Base-by-base conservation (phyloP, 2,113 vertebrate species). In the Serinus canaria region DNA sequence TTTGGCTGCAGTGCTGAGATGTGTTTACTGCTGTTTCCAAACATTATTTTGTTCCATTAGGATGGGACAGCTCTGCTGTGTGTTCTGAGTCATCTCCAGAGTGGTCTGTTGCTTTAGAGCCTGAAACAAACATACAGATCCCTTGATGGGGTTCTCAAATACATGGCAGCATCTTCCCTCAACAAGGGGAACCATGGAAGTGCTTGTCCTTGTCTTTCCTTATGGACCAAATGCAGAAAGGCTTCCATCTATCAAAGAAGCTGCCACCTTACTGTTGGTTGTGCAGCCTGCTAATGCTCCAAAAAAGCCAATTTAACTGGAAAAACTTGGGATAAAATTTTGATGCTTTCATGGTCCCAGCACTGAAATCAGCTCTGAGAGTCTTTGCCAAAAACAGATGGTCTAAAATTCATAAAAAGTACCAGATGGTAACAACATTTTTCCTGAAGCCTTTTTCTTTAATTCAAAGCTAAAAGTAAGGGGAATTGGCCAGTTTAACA, bases 381-480 rank as follows among this genome's bases (percentile, higher is more conserved):
- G 8, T 30, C 22, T 74, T 97, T 86, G 46, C 82, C 59, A 80
- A 93, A 97, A 80, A 6, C 46, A 91, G 79, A 86, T 86, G 63
- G 82, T 62, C 28, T 80, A 70, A 80, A 95, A 79, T 55, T 77
- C 67, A 77, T 76, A 22, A 67, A 85, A 88, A 44, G 28, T 66
- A 59, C 72, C 91, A 90, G 67, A 94, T 83, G 87, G 70, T 52
- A 50, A 16, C 33, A 86, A 9, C 27, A 69, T 69, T 76, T 90
- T 74, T 67, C 18, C 50, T 46, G 56, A 90, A 90, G 39, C 27
- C 35, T 63, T 77, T 76, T 80, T 24, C 21, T 90, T 77, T 81
- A 80, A 74, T 76, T 83, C 59, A 63, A 82, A 87, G 21, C 63
- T 73, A 50, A 53, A 91, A 85, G 15, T 27, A 76, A 55, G 13